Base-by-base conservation (phyloP, 2,797 vertebrate species). In the Acipenser oxyrinchus region DNA sequence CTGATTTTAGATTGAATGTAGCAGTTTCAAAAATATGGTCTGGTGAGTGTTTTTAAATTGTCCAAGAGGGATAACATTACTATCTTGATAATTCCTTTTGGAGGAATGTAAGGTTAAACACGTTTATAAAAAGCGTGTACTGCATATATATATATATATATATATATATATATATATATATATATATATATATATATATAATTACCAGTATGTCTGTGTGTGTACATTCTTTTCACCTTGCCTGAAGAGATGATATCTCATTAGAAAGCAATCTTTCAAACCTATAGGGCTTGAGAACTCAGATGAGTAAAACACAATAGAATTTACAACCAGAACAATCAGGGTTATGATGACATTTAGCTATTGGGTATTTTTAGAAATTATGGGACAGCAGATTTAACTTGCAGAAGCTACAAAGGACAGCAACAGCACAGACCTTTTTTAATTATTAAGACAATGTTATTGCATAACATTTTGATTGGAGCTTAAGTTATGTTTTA, bases 261-360 rank as follows among this genome's bases (percentile, higher is more conserved):
- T 58, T 58, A 58, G 55, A 58, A 58, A n/a, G 55, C 55, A 58
- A 58, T 58, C 55, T 58, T 58, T 58, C 55, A 58, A 58, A 58
- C 55, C 55, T 58, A 58, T n/a, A 58, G 55, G 55, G 55, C 55
- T 58, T 11, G 55, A 58, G 55, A 11, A 58, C 55, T 58, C 12
- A 58, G 55, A 58, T 2, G 55, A 58, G 55, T 58, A 58, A 58
- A n/a, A 58, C 55, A 58, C 55, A 13, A 58, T 58, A 58, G 12
- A 11, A 58, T 58, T 58, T 58, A 58, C 55, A 58, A 13, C 55
- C 15, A 58, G 55, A 11, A 7, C 55, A 58, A 58, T 58, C 55
- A 11, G 15, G 15, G 12, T 13, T n/a, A 58, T 11, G 55, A 11
- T 58, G 55, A 58, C 55, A 58, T n/a, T 58, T 58, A n/a, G 55